These are phyloP conservation scores for Poecile atricapillus DNA, from an alignment of 2,113 vertebrate genomes.

Conservation along the genomic window DNA sequence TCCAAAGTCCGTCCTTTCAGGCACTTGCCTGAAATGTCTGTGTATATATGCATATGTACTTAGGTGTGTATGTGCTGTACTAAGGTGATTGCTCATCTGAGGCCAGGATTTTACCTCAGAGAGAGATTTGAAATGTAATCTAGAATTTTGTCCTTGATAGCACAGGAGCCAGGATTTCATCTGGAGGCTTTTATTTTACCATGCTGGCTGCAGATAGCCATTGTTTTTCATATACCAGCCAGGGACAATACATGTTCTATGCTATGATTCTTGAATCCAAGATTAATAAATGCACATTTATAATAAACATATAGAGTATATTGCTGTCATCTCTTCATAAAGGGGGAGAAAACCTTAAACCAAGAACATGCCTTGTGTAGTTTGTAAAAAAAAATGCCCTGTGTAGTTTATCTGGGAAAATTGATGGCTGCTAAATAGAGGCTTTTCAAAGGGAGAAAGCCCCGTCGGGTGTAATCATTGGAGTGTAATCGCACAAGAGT, in stretches of 20 bases:
- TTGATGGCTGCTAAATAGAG: neutral
- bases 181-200: neutral
- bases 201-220: neutral
- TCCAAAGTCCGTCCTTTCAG: neutral
- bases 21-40: neutral
- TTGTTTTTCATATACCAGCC: neutral
- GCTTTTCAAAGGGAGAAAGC: neutral
- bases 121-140: neutral
- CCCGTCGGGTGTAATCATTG: neutral
- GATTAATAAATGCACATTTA: neutral
- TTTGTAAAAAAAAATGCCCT: neutral
- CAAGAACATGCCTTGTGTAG: neutral
- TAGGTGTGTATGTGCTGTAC: neutral
- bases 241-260: neutral
- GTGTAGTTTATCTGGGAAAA: neutral
- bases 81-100: neutral
- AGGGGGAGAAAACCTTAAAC: neutral
- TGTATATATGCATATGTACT: neutral
- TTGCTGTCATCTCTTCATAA: neutral
- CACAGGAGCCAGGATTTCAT: neutral
- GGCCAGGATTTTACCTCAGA: neutral
- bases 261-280: neutral
- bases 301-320: neutral
- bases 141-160: neutral
- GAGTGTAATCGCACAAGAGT: neutral